Evolutionary conservation across 2,113 vertebrate genomes (phyloP), one percentile per base, ranked within the genome.

Genomic region (Pagrus major): DNA sequence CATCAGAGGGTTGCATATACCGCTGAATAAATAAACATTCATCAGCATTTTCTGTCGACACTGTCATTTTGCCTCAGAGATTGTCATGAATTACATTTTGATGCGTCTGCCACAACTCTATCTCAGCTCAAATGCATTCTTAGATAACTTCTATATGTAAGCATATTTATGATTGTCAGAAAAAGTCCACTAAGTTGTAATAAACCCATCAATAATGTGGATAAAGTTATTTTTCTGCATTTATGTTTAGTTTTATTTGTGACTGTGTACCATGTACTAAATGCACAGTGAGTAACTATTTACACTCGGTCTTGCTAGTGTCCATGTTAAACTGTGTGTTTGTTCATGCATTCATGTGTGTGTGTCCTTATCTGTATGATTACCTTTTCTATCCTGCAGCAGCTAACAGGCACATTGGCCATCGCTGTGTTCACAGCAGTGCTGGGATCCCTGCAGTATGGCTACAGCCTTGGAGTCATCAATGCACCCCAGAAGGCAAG

Each of bases 381-480:
- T 41, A 25, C n/a, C 18, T 41, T n/a, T 35, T 80, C 25, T 2
- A 3, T 52, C 41, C 74, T 79, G 11, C 93, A 95, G 94, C 95
- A 97, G 88, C 80, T 98, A 54, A 97, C 97, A 0, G 93, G 95
- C 33, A 96, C 96, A 0, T 83, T 99, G 74, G 49, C 95, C 33
- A 71, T 99, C 49, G 94, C 97, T 0, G 96, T 99, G 77, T 96
- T 97, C 86, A 95, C 97, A 0, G 96, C 97, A 0, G 93, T 93
- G 6, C 90, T 99, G 41, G 95, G 97, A 7, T 99, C 98, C 59
- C 95, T 99, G 85, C 97, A 99, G 90, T 99, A 93, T 0, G 98
- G 98, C 55, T 99, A 98, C 88, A 95, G 97, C 77, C 84, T 97
- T 20, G 98, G 98, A 16, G 97, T 99, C 79, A 99, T 99, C 89